Conservation (phyloP, 2,797 vertebrate species). For the Anguilla obscura region DNA sequence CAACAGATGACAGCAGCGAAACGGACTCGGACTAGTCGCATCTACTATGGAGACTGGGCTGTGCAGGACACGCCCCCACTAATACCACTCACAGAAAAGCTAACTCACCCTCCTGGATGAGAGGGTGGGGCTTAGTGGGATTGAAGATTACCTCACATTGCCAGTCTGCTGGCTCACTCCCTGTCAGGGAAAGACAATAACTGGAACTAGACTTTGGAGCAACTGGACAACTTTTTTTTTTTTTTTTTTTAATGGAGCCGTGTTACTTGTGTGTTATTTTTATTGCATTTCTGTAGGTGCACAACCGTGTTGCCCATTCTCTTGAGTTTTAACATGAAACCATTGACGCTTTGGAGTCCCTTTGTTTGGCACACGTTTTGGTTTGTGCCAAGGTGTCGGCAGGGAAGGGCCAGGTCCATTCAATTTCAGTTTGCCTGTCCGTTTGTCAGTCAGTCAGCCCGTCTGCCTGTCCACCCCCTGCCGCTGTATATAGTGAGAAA, state of each 20-base stretch:
- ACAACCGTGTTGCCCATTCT: background rate
- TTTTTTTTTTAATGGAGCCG: conserved; percentile 29
- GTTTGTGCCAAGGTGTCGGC: conserved; percentile 1
- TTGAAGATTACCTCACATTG: background rate
- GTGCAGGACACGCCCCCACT: conserved; percentile 68
- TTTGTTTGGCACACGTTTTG: background rate
- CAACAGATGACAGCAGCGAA: conserved; percentile 74
- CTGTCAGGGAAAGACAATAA: conserved; percentile 4
- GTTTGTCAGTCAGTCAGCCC: background rate
- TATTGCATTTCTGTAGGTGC: conserved; percentile 4
- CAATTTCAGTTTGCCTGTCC: background rate
- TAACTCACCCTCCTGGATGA: background rate
- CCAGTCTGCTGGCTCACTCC: background rate
- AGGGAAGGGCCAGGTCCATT: background rate
- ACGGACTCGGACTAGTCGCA: conserved; percentile 71
- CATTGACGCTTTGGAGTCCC: background rate
- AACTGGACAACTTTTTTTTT: conserved; percentile 24
- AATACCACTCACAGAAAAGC: conserved; percentile 24
- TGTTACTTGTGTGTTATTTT: conserved; percentile 36
- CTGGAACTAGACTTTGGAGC: conserved; percentile 16
- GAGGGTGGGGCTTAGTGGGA: background rate
- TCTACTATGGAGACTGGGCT: conserved; percentile 58
- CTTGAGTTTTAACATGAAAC: background rate
- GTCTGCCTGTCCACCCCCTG: background rate
- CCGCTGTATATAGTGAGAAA: background rate